Base-by-base conservation (phyloP, 2,113 vertebrate species). In the Mormyrus iriodes region DNA sequence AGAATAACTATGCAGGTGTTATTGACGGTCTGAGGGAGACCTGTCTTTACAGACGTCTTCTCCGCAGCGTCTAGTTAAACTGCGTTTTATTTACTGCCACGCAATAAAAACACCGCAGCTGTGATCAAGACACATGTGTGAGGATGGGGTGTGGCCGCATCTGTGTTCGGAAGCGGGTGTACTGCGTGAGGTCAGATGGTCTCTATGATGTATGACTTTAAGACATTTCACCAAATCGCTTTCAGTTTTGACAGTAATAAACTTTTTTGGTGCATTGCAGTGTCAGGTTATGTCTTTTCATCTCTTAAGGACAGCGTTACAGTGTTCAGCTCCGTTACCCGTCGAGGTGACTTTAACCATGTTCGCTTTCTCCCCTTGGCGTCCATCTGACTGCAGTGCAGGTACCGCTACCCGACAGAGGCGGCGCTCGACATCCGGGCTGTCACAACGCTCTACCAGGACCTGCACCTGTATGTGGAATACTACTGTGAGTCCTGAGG, bases 401-500 rank as follows among this genome's bases (percentile, higher is more conserved):
- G 87, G 1, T 96, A 96, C 91, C 88, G 53, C 4, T 90, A 87
- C 82, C 94, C 95, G 3, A 89, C 7, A 2, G 93, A 95, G 3
- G 92, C 93, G 2, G 90, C 92, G 17, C 51, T 39, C 3, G 95
- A 96, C 6, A 86, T 96, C n/a, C 91, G 86, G 86, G 39, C 4
- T 12, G 94, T 94, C 13, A 92, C 91, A 1, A 35, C 93, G 0
- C 83, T 39, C 0, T 96, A 92, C 31, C 73, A 89, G 79, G 94
- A 96, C 51, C 94, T 96, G 35, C 93, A 93, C 15, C 92, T 95
- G 2, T 93, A 92, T 7, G 91, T 93, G 9, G 95, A 95, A n/a
- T 93, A 93, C 35, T 96, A 96, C 91, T 90, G 95, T 96, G 55
- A 95, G 95, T 95, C 76, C 3, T 27, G 53, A 13, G 12, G 52